phyloP scores from a whole-genome alignment of 2,113 vertebrate species.

The Oncorhynchus nerka region DNA sequence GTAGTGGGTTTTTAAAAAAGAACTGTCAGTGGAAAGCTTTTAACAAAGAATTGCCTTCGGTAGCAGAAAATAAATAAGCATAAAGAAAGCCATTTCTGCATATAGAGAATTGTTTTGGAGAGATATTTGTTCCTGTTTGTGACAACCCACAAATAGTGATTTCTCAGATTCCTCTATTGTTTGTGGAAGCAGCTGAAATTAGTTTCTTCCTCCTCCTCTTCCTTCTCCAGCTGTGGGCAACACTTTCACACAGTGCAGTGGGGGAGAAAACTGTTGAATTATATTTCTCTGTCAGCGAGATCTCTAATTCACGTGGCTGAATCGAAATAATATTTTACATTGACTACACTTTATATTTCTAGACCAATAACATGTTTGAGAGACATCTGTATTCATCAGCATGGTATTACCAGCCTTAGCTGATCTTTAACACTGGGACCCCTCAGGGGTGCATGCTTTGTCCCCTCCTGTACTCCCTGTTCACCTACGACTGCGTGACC shows the following conservation, averaged over 20 bases:
- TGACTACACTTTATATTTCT: neutral
- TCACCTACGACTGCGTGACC: too few relatives aligned
- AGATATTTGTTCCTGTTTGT: constrained; percentile 11
- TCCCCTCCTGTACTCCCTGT: too few relatives aligned
- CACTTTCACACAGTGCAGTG: neutral
- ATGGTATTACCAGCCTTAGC: neutral
- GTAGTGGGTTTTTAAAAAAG: neutral
- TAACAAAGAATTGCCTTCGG: neutral
- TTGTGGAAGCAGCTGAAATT: neutral
- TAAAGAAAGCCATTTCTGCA: too few relatives aligned
- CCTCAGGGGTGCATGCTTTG: too few relatives aligned
- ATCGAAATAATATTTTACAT: neutral
- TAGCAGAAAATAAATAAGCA: neutral
- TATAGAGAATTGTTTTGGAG: neutral
- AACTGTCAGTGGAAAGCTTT: constrained; percentile 1
- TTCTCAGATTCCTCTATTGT: neutral
- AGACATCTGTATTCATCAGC: neutral
- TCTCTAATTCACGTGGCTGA: constrained; percentile 10
- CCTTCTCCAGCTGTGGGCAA: constrained; percentile 1
- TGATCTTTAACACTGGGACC: too few relatives aligned
- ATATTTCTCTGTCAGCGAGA: neutral
- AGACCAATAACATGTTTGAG: neutral
- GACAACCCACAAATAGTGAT: constrained; percentile 21
- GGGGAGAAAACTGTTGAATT: neutral
- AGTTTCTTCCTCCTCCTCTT: neutral